Percentiles rank a stretch among this genome's conserved stretches.
phyloP scores from a whole-genome alignment of 2,797 vertebrate species.

The Oryzias sinensis region DNA sequence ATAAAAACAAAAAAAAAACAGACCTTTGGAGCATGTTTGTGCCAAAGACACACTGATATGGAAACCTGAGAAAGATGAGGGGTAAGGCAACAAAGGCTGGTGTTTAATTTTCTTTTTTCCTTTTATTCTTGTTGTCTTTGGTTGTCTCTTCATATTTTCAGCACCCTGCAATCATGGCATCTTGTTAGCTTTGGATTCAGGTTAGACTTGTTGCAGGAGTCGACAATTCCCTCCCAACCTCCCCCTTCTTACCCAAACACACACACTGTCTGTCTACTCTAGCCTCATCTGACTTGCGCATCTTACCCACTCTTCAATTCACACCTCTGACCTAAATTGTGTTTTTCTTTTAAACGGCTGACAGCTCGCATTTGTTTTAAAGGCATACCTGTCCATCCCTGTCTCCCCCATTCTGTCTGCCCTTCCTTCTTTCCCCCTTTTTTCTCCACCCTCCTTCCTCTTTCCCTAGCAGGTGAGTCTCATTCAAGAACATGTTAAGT shows the following conservation, averaged over 20 bases:
- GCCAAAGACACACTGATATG: constrained; percentile 9
- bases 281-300: constrained; percentile 25
- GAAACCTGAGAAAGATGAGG: constrained; percentile 55
- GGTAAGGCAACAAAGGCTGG: constrained; percentile 58
- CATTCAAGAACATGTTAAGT: constrained; percentile 34
- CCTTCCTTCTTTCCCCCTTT: constrained; percentile 9
- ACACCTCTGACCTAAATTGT: constrained; percentile 46
- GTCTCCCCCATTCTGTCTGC: constrained; percentile 24
- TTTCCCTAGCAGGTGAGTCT: constrained; percentile 48
- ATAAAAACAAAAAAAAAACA: too few relatives aligned
- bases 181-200: constrained; percentile 80
- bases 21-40: background rate
- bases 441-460: constrained; percentile 15
- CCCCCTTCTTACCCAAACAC: background rate
- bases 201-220: constrained; percentile 78
- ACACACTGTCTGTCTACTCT: constrained; percentile 18
- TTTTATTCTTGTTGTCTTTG: constrained; percentile 57
- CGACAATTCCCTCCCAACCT: constrained; percentile 44
- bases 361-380: constrained; percentile 56
- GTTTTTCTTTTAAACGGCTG: constrained; percentile 56
- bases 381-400: constrained; percentile 43
- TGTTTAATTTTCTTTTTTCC: constrained; percentile 68
- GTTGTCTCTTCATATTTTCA: constrained; percentile 79
- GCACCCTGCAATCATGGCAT: constrained; percentile 76
- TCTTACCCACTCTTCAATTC: constrained; percentile 50